Base-by-base conservation (phyloP, 2,888 invertebrate genomes). In the Leptinotarsa tumamoca region DNA sequence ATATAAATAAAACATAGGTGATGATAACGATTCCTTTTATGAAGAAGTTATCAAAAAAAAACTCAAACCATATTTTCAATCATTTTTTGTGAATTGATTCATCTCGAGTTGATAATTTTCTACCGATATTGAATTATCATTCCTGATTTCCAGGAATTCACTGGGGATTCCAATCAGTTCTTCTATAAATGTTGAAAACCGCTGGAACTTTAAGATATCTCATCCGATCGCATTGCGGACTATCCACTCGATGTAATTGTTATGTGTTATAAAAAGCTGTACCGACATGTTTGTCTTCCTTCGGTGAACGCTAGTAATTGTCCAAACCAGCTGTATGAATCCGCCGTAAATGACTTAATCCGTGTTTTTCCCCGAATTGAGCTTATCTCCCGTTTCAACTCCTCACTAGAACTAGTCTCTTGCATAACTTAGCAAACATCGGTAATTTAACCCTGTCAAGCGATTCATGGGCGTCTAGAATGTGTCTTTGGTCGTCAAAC, bases 341-440 rank as follows among this genome's bases (percentile, higher is more conserved):
- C 84, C 81, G 78, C 84, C 81, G 83, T 83, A 84, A 86, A 86
- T 85, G 85, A 83, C 86, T 86, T 85, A 86, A 86, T 86, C 84
- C 83, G 80, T 81, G 83, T 81, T 81, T 85, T 85, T 85, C 83
- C 82, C 80, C 82, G 84, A 85, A 85, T 78, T 77, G 69, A 78
- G 77, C 74, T 75, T 77, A 75, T 80, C 77, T 78, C 79, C 78
- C 70, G 74, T 77, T 73, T 51, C 56, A 67, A 68, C 27, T 67
- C 77, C 75, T 70, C 71, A 77, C 75, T 73, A 75, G 75, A 77
- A 68, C 75, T 54, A 70, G 70, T 70, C 13, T 27, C 33, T 67
- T 52, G 69, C 61, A 72, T 69, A 51, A 51, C 61, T 52, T 23
- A 54, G 51, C 58, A n/a, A 54, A 61, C 66, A 56, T 54, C 54